These are phyloP conservation scores for Cyprinella venusta DNA, from an alignment of 2,797 vertebrate species.

Conservation along the genomic window DNA sequence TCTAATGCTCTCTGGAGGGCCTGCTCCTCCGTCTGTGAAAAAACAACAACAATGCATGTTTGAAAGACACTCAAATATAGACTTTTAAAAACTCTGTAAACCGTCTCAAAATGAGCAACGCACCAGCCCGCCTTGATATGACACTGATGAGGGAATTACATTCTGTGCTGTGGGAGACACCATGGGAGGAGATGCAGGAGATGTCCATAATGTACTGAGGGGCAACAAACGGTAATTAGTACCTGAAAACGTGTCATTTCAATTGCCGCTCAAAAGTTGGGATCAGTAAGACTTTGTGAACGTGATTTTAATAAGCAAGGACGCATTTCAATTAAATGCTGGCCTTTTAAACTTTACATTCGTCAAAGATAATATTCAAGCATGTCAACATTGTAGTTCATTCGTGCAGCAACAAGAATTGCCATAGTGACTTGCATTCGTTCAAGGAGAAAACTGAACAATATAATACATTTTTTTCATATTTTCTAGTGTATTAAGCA, in stretches of 20 bases:
- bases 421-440: too few relatives aligned
- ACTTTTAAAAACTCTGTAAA: conserved; percentile 40
- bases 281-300: neutral
- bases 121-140: conserved; percentile 80
- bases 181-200: conserved; percentile 67
- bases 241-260: neutral
- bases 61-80: conserved; percentile 2
- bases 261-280: neutral
- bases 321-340: neutral
- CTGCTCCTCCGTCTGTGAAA: conserved; percentile 90
- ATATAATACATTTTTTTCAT: too few relatives aligned
- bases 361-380: neutral
- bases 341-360: neutral
- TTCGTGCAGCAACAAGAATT: too few relatives aligned
- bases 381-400: too few relatives aligned
- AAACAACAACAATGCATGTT: conserved; percentile 29
- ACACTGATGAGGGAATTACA: conserved; percentile 74
- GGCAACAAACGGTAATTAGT: neutral
- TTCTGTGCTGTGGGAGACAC: conserved; percentile 66
- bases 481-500: too few relatives aligned
- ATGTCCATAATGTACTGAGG: conserved; percentile 64
- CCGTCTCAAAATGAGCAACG: conserved; percentile 44
- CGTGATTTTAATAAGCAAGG: neutral
- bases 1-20: conserved; percentile 94
- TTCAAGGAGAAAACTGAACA: too few relatives aligned